Evolutionary conservation across 2,113 vertebrate species (phyloP).

Genomic region (Ursus arctos): DNA sequence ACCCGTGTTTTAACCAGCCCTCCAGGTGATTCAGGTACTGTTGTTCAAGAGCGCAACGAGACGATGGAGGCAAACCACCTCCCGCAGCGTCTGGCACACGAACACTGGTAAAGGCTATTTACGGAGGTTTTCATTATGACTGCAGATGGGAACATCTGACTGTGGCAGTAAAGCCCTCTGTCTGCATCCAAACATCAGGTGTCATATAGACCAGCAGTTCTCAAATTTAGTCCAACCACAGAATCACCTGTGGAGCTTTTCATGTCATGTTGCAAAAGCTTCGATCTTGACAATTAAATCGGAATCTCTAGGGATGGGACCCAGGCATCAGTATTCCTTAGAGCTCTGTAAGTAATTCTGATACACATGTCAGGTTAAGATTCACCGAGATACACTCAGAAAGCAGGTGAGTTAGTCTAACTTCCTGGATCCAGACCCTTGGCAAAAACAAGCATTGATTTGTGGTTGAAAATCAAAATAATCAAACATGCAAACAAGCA

Average conservation of each 20-base stretch:
- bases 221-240: neutral
- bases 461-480: conserved; percentile 7
- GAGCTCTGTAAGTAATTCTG: neutral
- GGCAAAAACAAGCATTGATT: neutral
- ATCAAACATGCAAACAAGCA: neutral
- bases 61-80: neutral
- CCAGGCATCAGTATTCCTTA: neutral
- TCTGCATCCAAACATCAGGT: neutral
- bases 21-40: neutral
- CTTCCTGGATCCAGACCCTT: neutral
- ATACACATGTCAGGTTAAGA: neutral
- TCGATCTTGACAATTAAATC: neutral
- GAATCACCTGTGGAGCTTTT: neutral
- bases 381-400: neutral
- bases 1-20: neutral
- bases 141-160: neutral
- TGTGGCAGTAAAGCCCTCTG: neutral
- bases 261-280: neutral
- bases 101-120: neutral
- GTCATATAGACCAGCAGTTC: neutral
- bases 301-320: neutral
- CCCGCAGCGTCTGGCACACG: neutral
- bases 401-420: neutral
- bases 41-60: neutral
- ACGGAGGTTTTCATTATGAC: neutral